phyloP scores from a whole-genome alignment of 1,140 invertebrate species.

The Gonatopus flavifemur region DNA sequence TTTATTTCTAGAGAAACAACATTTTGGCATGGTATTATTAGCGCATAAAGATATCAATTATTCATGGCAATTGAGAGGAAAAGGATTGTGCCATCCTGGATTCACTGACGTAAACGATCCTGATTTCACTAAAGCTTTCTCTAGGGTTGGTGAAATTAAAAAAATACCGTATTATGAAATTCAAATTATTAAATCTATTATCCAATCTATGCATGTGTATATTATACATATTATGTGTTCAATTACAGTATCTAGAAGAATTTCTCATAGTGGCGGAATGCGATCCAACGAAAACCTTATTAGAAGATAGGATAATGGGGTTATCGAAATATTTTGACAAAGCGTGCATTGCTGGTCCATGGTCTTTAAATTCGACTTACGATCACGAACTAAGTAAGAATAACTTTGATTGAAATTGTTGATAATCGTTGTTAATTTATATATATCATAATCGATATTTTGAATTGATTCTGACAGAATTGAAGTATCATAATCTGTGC shows the following conservation, averaged over 20 bases:
- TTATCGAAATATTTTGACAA: conserved; percentile 70
- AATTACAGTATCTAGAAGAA: conserved; percentile 70
- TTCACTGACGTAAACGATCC: too few species aligned
- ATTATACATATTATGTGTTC: conserved; percentile 12
- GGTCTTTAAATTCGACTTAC: conserved; percentile 68
- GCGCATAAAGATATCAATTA: conserved; percentile 65
- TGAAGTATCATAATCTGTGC: conserved; percentile 71
- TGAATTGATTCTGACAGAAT: conserved; percentile 63
- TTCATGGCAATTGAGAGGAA: conserved; percentile 65
- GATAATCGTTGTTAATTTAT: background rate
- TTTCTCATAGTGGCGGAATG: conserved; percentile 68
- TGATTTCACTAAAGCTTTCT: conserved; percentile 70
- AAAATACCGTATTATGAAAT: background rate
- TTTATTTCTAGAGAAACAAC: conserved; percentile 62
- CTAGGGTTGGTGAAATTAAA: conserved; percentile 60
- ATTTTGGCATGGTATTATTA: conserved; percentile 71
- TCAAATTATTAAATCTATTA: background rate
- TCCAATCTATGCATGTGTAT: background rate
- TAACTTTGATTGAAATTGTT: background rate
- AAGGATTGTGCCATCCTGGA: conserved; percentile 75
- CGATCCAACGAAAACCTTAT: conserved; percentile 64
- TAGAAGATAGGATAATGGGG: conserved; percentile 72
- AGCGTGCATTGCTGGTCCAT: conserved; percentile 80
- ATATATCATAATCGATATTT: conserved; percentile 8
- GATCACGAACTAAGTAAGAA: conserved; percentile 72